phyloP scores from a whole-genome alignment of 2,113 vertebrate genomes.

The Crotalus helleri region DNA sequence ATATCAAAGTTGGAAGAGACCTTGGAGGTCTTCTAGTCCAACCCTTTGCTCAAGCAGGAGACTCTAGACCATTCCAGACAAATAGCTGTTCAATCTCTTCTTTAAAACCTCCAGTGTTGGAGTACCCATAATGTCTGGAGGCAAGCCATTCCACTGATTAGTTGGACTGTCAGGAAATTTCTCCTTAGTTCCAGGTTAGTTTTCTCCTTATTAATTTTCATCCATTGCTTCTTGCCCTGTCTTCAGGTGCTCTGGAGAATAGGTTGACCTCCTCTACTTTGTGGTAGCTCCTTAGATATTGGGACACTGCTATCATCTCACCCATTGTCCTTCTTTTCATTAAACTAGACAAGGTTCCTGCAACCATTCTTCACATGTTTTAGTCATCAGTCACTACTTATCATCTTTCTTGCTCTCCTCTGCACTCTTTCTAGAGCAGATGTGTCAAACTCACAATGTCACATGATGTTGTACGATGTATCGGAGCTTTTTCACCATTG shows the following conservation, averaged over 20 bases:
- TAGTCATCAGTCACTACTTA: too few species aligned
- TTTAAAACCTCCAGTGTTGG: background rate
- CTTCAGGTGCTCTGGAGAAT: background rate
- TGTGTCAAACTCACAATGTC: too few species aligned
- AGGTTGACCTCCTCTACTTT: background rate
- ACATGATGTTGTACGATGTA: too few species aligned
- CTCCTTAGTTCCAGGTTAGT: background rate
- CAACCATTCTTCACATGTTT: too few species aligned
- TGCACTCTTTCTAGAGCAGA: too few species aligned
- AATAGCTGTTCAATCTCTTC: background rate
- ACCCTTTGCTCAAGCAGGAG: background rate
- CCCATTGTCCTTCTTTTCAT: too few species aligned
- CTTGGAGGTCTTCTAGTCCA: background rate
- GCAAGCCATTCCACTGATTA: background rate
- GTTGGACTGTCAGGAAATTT: background rate
- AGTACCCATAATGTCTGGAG: background rate
- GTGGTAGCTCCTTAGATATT: too few species aligned
- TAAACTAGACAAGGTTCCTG: too few species aligned
- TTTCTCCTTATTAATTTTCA: background rate
- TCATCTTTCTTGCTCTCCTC: too few species aligned
- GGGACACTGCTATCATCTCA: too few species aligned
- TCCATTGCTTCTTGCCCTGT: background rate
- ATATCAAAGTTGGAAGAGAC: background rate
- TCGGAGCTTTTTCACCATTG: too few species aligned
- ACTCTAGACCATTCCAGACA: background rate